A percentile compares a stretch with the other conserved stretches of the same genome.
These are phyloP conservation scores for Amphiprion clarkii DNA, from an alignment of 2,797 vertebrate genomes.

Conservation along the genomic window DNA sequence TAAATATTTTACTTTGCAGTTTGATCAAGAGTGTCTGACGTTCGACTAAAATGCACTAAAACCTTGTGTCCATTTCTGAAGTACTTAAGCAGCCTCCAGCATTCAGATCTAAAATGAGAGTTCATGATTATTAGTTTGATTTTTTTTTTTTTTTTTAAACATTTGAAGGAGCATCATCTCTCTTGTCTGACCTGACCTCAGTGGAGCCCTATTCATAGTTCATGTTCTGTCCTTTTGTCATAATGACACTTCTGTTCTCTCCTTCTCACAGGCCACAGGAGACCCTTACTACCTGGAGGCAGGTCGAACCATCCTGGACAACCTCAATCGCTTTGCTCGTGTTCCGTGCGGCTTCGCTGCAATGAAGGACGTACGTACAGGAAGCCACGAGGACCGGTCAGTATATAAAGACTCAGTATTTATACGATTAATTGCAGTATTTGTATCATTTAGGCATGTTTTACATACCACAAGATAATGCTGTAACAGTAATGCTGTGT, in stretches of 20 bases:
- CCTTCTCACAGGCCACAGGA: slow-evolving; percentile 89
- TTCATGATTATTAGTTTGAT: slow-evolving; percentile 1
- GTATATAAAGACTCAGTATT: slow-evolving; percentile 16
- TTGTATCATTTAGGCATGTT: background rate
- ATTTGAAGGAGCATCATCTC: background rate
- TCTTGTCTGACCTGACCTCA: background rate
- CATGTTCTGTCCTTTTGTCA: slow-evolving; percentile 5
- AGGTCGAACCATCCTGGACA: slow-evolving; percentile 97
- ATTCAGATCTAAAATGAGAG: slow-evolving; percentile 11
- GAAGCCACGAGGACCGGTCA: slow-evolving; percentile 98
- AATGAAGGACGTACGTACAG: slow-evolving; percentile 98
- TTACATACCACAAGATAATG: background rate
- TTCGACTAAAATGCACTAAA: slow-evolving; percentile 6
- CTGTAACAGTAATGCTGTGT: background rate
- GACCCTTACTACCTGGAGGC: slow-evolving; percentile 98
- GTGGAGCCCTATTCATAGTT: background rate
- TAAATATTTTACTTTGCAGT: background rate
- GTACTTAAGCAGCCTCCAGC: slow-evolving; percentile 7
- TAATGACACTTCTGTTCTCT: slow-evolving; percentile 11
- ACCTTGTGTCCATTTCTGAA: background rate
- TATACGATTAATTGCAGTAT: background rate
- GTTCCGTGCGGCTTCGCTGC: slow-evolving; percentile 98
- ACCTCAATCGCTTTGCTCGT: slow-evolving; percentile 98
- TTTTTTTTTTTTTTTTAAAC: slow-evolving; percentile 22
- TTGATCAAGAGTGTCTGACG: background rate